Evolutionary conservation across 2,888 invertebrate species (phyloP), one percentile per base, ranked within the genome.

Genomic region (Sericinus montela): DNA sequence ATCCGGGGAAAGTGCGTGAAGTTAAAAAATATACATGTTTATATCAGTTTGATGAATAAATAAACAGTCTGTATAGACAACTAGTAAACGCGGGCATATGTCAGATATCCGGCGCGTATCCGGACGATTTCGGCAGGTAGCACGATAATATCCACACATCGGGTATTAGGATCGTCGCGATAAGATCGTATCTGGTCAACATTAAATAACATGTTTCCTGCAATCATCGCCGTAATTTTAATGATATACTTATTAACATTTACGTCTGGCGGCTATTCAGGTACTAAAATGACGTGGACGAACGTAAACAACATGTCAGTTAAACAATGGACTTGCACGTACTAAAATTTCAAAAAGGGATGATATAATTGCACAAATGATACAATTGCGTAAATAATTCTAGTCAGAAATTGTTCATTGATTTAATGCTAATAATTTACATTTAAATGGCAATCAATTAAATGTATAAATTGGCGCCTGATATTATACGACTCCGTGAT

Each of bases 171-270:
- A 84, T 81, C 72, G 60, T 52, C 36, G 54, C 71, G 88, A 88
- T 88, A 84, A 88, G 88, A 88, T 88, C 67, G 52, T 85, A 88
- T 88, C 87, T 69, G 59, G 48, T 58, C 72, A 62, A 80, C 76
- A 82, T 84, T 86, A 88, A 88, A 88, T 88, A 88, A 85, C 87
- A 82, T 67, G 86, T 82, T 85, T 88, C 88, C 88, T 87, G 88
- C 76, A 85, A 84, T 86, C 84, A 84, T 80, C 77, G 79, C 71
- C 65, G 80, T 79, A 78, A 86, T 86, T 87, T 80, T 85, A 83
- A 85, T 87, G 85, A 80, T 82, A 83, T 86, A 83, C n/a, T n/a
- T n/a, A 87, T 87, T 82, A 84, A 77, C 69, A 80, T 80, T 75
- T 82, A 80, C 76, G 75, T 65, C 68, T 62, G 69, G 65, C 75